These are phyloP conservation scores for Himalopsyche japonica DNA, from an alignment of 2,888 invertebrate genomes.

Conservation along the genomic window DNA sequence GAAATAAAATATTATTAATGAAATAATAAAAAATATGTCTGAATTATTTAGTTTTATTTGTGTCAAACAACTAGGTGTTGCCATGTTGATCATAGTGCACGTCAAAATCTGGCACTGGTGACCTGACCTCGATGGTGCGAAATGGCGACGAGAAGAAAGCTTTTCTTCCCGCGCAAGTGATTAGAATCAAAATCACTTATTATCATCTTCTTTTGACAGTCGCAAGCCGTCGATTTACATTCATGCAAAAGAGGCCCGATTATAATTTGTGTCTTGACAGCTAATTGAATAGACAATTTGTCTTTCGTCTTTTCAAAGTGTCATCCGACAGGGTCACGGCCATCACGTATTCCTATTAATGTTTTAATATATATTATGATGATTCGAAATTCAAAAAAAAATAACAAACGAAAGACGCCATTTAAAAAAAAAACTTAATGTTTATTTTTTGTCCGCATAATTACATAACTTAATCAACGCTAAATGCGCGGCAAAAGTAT, in stretches of 20 bases:
- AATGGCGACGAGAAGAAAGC: neutral
- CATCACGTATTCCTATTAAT: neutral
- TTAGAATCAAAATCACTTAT: neutral
- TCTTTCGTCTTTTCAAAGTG: neutral
- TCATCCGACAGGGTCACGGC: neutral
- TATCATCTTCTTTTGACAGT: neutral
- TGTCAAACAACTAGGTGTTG: too few relatives aligned
- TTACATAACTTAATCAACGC: too few relatives aligned
- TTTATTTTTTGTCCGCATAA: too few relatives aligned
- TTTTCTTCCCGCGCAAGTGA: neutral
- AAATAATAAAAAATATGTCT: too few relatives aligned
- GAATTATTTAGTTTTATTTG: too few relatives aligned
- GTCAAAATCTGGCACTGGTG: neutral
- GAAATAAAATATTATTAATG: too few relatives aligned
- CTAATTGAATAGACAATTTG: neutral
- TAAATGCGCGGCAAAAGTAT: too few relatives aligned
- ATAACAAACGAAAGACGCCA: neutral
- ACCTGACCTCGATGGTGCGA: neutral
- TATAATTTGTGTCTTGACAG: neutral
- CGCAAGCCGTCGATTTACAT: neutral
- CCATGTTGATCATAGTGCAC: too few relatives aligned
- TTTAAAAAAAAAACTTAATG: neutral
- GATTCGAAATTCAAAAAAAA: neutral
- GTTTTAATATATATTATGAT: neutral
- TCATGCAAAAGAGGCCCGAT: neutral